Percentiles rank a stretch among this genome's conserved stretches.
These are phyloP conservation scores for Okapia johnstoni DNA, from an alignment of 2,113 vertebrate species.

Conservation along the genomic window DNA sequence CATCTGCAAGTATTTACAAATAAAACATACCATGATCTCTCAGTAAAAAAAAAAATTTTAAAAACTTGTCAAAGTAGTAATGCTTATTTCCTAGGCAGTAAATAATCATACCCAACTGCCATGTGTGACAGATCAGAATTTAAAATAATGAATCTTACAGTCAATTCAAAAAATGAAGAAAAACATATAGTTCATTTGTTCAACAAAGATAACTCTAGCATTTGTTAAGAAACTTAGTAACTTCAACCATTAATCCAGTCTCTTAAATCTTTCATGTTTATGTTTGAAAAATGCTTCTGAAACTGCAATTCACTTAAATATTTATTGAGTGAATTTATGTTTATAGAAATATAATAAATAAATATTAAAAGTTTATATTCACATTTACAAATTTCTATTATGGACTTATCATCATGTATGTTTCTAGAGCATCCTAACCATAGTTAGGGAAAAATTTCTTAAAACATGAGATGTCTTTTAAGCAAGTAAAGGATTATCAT, in stretches of 20 bases:
- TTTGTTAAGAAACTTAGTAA: background rate
- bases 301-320: background rate
- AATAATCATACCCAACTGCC: background rate
- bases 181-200: background rate
- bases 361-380: background rate
- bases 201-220: background rate
- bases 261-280: background rate
- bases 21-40: background rate
- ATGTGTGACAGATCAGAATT: background rate
- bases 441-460: background rate
- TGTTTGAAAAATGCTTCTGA: conserved; percentile 11
- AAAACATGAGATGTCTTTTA: background rate
- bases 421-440: background rate
- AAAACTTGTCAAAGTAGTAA: background rate
- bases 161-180: background rate
- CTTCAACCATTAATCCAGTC: background rate
- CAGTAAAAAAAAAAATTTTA: background rate
- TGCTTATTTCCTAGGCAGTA: background rate
- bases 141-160: background rate
- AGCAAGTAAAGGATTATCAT: background rate
- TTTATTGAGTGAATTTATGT: background rate
- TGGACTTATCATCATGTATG: background rate
- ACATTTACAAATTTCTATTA: background rate
- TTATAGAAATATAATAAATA: background rate
- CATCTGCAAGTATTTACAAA: background rate